Percentiles rank a stretch among this genome's conserved stretches.
Conservation (phyloP, 2,888 invertebrate genomes). For the Lepidonotus clava region DNA sequence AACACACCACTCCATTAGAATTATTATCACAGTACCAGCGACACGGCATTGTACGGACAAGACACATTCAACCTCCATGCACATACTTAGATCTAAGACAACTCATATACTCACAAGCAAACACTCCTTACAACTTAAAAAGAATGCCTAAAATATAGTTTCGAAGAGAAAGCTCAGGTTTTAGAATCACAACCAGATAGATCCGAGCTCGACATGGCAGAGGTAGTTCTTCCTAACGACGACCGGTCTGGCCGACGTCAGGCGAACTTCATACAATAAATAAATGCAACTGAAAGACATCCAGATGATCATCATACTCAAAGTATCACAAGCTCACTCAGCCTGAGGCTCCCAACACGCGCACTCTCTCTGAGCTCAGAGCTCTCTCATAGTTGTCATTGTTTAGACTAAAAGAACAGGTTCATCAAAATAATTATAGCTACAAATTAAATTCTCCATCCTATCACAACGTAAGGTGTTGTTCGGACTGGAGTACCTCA, state of each 20-base stretch:
- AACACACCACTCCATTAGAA: constrained; percentile 6
- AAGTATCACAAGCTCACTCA: constrained; percentile 48
- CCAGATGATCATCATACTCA: constrained; percentile 14
- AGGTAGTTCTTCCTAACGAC: background rate
- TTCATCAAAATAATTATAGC: constrained; percentile 33
- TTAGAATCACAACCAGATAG: constrained; percentile 30
- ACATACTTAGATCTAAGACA: no score
- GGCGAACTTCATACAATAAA: constrained; percentile 23
- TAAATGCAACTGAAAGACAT: constrained; percentile 53
- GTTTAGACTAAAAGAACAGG: constrained; percentile 8
- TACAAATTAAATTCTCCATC: background rate
- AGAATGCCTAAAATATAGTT: constrained; percentile 45
- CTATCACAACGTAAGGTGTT: background rate
- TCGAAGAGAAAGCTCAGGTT: constrained; percentile 31
- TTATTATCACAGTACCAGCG: constrained; percentile 39
- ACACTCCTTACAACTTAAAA: constrained; percentile 32
- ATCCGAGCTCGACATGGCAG: background rate
- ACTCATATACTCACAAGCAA: constrained; percentile 32
- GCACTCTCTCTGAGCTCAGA: background rate
- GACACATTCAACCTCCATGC: background rate
- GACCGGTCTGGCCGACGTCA: background rate
- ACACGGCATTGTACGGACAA: background rate
- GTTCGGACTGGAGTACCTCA: background rate
- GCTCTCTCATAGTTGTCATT: constrained; percentile 4
- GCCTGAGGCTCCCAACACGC: background rate